Evolutionary conservation across 2,797 vertebrate genomes (phyloP), one percentile per base, ranked within the genome.

Genomic region (Bradypodion pumilum): DNA sequence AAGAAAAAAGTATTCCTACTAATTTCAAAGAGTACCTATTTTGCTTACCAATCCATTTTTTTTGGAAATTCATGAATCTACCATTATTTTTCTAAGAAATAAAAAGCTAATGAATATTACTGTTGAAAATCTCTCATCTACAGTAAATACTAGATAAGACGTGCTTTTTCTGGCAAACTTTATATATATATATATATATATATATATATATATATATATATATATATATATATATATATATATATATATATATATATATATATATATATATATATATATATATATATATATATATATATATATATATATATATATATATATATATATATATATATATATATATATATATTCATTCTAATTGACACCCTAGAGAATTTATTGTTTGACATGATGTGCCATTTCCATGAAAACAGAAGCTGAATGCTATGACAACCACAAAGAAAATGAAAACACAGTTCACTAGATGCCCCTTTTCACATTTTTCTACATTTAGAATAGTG

Each of bases 331-430:
- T n/a, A n/a, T n/a, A n/a, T n/a, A n/a, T 37, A 65, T 8, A 65
- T 25, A 37, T n/a, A 79, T 60, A 56, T 56, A 63, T 78, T n/a
- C 65, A 63, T 65, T 78, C 16, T 2, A 19, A 44, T 10, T 44
- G 40, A 9, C 15, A 27, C 44, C 44, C 80, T 44, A 32, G 80
- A 62, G 80, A 81, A 81, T 72, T 56, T 72, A 68, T 79, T 66
- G 27, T 72, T 81, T 32, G 40, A 81, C 21, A 10, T 40, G 16
- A 40, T 80, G 52, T 81, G 6, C 27, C 62, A 35, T 66, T 82
- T 75, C 32, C 60, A 52, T 52, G 73, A 74, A 82, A 82, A 74
- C 60, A 49, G 72, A 82, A 82, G 60, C 42, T 75, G 15, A 82
- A 15, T 66, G 62, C 62, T 74, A 37, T 74, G 72, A 63, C 72